A percentile compares a stretch with the other conserved stretches of the same genome.
phyloP scores from a whole-genome alignment of 2,888 invertebrate species.

The Galeruca laticollis region DNA sequence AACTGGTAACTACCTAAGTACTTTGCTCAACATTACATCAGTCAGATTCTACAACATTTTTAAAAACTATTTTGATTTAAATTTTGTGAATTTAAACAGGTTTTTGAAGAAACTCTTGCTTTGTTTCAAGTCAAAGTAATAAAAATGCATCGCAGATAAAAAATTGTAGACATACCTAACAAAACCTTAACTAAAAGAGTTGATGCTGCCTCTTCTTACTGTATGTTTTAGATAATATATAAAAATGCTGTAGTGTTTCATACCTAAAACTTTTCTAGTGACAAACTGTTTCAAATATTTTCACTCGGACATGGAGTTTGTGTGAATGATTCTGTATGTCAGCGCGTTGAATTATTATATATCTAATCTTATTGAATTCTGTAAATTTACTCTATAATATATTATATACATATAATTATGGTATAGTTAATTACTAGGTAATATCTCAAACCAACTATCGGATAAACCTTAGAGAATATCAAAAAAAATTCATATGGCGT shows the following conservation, averaged over 20 bases:
- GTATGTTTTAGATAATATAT: background rate
- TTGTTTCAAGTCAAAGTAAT: too few relatives aligned
- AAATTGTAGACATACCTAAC: too few relatives aligned
- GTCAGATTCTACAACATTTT: too few relatives aligned
- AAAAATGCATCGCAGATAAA: too few relatives aligned
- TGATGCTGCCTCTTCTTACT: too few relatives aligned
- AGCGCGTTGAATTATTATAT: constrained; percentile 65
- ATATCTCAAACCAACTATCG: constrained; percentile 63
- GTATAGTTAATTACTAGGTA: constrained; percentile 64
- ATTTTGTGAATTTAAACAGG: too few relatives aligned
- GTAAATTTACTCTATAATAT: constrained; percentile 68
- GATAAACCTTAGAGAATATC: constrained; percentile 61
- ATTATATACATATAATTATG: constrained; percentile 65
- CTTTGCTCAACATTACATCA: too few relatives aligned
- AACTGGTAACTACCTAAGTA: too few relatives aligned
- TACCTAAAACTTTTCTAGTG: constrained; percentile 4
- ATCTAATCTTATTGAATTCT: constrained; percentile 66
- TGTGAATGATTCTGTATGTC: constrained; percentile 64
- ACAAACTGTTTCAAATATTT: constrained; percentile 30
- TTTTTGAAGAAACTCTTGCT: too few relatives aligned
- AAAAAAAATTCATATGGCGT: constrained; percentile 64
- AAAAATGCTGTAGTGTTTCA: constrained; percentile 18
- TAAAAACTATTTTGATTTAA: too few relatives aligned
- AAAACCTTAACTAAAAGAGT: too few relatives aligned
- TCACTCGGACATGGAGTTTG: constrained; percentile 58